Conservation (phyloP, 1,140 invertebrate species). For the Hylaeus volcanicus region DNA sequence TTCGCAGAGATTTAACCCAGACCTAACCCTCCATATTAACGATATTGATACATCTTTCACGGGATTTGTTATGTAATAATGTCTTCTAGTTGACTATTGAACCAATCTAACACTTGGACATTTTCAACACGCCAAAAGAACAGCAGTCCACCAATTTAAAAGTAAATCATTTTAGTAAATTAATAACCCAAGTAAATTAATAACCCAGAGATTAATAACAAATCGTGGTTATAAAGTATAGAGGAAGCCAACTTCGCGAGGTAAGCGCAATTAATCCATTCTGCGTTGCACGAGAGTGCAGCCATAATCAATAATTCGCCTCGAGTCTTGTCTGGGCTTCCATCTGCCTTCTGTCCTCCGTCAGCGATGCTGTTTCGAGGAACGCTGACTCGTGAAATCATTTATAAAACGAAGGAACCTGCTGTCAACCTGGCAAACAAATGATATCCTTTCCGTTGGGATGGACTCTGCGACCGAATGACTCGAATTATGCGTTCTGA, state of each 20-base stretch:
- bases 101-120: no score
- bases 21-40: no score
- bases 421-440: slow-evolving; percentile 22
- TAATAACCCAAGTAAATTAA: background rate
- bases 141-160: no score
- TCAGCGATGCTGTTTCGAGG: slow-evolving; percentile 35
- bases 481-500: background rate
- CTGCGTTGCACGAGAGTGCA: slow-evolving; percentile 40
- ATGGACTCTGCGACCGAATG: no score
- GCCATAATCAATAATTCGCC: slow-evolving; percentile 57
- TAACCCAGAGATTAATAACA: background rate
- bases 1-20: no score
- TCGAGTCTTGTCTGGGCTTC: slow-evolving; percentile 18
- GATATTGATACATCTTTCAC: no score
- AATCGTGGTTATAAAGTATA: background rate
- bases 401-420: slow-evolving; percentile 7
- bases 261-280: slow-evolving; percentile 45
- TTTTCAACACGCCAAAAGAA: no score
- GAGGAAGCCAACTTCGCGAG: background rate
- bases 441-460: background rate
- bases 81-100: no score
- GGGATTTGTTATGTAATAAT: no score
- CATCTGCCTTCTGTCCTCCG: slow-evolving; percentile 2
- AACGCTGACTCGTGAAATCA: slow-evolving; percentile 11
- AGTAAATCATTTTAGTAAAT: no score